Evolutionary conservation across 2,888 invertebrate species (phyloP).

Genomic region (Pristionchus exspectatus): DNA sequence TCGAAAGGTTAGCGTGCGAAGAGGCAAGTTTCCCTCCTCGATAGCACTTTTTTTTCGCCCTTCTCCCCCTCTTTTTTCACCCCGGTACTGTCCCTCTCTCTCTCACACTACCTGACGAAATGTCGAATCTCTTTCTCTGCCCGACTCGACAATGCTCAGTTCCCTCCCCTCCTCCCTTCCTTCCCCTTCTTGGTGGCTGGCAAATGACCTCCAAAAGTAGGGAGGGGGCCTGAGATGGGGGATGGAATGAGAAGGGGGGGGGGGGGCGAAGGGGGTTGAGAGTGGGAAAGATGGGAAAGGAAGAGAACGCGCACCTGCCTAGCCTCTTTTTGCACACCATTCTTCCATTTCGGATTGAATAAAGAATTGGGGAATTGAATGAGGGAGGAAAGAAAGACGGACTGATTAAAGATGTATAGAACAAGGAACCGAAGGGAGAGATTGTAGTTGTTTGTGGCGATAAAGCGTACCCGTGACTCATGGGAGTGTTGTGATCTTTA

Average conservation of each 20-base stretch:
- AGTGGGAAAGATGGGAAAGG: conserved; percentile 38
- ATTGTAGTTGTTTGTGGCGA: not conserved
- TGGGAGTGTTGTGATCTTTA: too few species aligned
- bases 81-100: conserved; percentile 10
- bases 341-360: not conserved
- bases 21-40: conserved; percentile 29
- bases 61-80: not conserved
- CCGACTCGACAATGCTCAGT: conserved; percentile 32
- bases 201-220: conserved; percentile 46
- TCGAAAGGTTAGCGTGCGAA: conserved; percentile 25
- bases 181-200: conserved; percentile 26
- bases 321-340: not conserved
- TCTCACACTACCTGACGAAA: conserved; percentile 46
- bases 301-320: conserved; percentile 36
- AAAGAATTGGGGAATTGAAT: conserved; percentile 25
- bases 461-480: not conserved
- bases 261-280: conserved; percentile 21
- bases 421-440: not conserved
- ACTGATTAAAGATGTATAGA: not conserved
- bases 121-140: not conserved
- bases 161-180: not conserved
- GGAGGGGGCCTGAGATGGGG: conserved; percentile 14
- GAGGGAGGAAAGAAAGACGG: not conserved
- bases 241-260: not conserved
- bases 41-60: not conserved